A percentile compares a stretch with the other conserved stretches of the same genome.
These are phyloP conservation scores for Mycogona germanica DNA, from an alignment of 2,888 invertebrate genomes.

Conservation along the genomic window DNA sequence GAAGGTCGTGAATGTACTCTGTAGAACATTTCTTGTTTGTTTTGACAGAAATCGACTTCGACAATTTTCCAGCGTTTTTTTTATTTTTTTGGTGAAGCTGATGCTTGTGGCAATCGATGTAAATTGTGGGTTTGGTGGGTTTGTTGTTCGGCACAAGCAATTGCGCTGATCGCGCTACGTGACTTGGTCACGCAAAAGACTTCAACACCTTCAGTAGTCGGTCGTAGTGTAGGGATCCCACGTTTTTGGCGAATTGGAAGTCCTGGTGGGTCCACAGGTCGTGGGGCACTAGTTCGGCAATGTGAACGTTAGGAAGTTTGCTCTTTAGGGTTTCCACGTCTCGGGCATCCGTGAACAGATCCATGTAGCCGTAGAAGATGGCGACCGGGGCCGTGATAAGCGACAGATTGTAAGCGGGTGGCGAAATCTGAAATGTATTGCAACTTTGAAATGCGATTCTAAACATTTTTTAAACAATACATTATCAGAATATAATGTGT, in stretches of 20 bases:
- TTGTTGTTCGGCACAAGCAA: too few relatives aligned
- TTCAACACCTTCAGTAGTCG: conserved; percentile 1
- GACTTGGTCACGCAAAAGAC: not conserved
- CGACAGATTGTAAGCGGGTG: conserved; percentile 11
- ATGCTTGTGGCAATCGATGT: too few relatives aligned
- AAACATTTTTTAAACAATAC: too few relatives aligned
- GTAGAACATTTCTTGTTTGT: too few relatives aligned
- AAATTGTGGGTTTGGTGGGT: too few relatives aligned
- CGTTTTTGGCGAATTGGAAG: not conserved
- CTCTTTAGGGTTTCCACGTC: not conserved
- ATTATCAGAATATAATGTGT: too few relatives aligned
- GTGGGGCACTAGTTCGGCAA: conserved; percentile 4
- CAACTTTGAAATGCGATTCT: not conserved
- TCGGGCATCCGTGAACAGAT: conserved; percentile 1
- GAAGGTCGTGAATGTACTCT: too few relatives aligned
- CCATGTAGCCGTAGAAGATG: conserved; percentile 17
- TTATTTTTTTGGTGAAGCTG: too few relatives aligned
- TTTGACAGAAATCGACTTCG: too few relatives aligned
- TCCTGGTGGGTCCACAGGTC: conserved; percentile 7
- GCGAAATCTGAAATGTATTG: conserved; percentile 1
- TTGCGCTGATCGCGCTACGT: not conserved
- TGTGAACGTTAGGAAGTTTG: not conserved
- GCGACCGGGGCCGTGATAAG: not conserved
- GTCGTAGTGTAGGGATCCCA: not conserved
- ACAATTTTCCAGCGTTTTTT: too few relatives aligned